Base-by-base conservation (phyloP, 2,113 vertebrate species). In the Saguinus midas region DNA sequence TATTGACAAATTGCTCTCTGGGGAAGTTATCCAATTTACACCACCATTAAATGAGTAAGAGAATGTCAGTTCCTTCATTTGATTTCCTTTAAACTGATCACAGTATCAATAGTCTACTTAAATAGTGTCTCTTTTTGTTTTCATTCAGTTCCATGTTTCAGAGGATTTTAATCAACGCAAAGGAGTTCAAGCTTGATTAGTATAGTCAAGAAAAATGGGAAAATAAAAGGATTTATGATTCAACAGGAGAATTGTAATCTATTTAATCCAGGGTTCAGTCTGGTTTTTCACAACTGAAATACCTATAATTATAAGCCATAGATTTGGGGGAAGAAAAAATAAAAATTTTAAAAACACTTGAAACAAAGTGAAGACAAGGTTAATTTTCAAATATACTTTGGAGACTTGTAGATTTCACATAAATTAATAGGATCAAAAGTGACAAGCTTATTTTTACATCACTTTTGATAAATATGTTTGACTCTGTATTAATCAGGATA, bases 1-100 rank as follows among this genome's bases (percentile, higher is more conserved):
- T 48, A 79, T 43, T 84, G 29, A 84, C 9, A 76, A 84, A 55
- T 70, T 18, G 35, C 35, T 52, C 4, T 87, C 1, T 5, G 25
- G 43, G 73, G 25, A 93, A 85, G 5, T 40, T 57, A 43, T 68
- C 9, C 45, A 61, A 55, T 58, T 86, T 70, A 64, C 0, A 84
- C 35, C 12, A 93, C 40, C n/a, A 72, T 29, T 70, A 25, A 68
- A 45, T 58, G 8, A 84, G 13, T 6, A 86, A 37, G 45, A 73
- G 8, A 43, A 64, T 25, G 40, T 52, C 91, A 61, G 13, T 72
- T 93, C 6, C 48, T 73, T 94, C 57, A 58, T 84, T 68, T 66
- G 70, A 87, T 81, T 96, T 57, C 29, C 85, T 18, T 90, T 87
- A 55, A 90, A 82, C 48, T 78, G 50, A 90, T 88, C 64, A 93